These are phyloP conservation scores for Conchocele bisecta DNA, from an alignment of 2,888 invertebrate species.

Conservation along the genomic window DNA sequence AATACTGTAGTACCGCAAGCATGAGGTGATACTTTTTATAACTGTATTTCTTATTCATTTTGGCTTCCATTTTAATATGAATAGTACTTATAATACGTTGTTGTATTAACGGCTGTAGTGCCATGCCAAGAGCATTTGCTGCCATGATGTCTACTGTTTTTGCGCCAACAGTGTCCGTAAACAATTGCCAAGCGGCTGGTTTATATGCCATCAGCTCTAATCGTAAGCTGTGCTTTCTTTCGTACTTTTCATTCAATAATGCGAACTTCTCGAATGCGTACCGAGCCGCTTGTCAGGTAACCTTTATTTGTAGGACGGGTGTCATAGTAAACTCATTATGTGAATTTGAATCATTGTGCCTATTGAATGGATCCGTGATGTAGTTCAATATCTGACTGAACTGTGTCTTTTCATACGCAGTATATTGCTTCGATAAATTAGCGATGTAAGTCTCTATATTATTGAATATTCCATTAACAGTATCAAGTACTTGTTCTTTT, in stretches of 20 bases:
- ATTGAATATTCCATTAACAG: too few species aligned
- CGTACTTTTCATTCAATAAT: not conserved
- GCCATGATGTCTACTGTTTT: slow-evolving; percentile 9
- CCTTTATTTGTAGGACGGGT: not conserved
- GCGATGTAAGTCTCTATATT: not conserved
- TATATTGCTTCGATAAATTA: not conserved
- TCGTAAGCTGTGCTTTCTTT: not conserved
- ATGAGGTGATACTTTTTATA: not conserved
- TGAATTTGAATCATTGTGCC: not conserved
- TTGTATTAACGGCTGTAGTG: not conserved
- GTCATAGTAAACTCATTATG: not conserved
- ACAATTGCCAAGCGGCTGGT: not conserved
- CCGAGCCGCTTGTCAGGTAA: not conserved
- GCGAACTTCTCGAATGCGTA: not conserved
- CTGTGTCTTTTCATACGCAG: not conserved
- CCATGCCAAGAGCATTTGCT: not conserved
- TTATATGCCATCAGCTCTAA: not conserved
- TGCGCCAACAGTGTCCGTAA: not conserved
- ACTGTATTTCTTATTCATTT: not conserved
- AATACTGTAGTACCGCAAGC: not conserved
- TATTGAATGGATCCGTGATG: not conserved
- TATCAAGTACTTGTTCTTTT: too few species aligned
- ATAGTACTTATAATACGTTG: not conserved
- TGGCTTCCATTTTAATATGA: not conserved
- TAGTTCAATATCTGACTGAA: not conserved